Conservation (phyloP, 2,797 vertebrate genomes). For the Leuciscus waleckii region DNA sequence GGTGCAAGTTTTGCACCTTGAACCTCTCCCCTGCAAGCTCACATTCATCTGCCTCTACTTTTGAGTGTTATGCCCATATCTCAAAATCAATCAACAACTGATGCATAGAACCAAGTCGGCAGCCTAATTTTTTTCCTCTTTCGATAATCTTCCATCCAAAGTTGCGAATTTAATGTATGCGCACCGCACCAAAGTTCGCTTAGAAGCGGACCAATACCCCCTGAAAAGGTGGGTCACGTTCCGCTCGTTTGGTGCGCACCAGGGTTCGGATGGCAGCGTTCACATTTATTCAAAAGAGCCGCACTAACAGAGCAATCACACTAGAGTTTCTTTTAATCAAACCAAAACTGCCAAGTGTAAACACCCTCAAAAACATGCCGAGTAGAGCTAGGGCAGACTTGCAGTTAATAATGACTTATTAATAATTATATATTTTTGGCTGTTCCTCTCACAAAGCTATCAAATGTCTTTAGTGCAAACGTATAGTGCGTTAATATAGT, state of each 20-base stretch:
- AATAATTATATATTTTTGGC: background rate
- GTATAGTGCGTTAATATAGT: background rate
- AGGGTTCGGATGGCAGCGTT: background rate
- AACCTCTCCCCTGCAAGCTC: too few relatives aligned
- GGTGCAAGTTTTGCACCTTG: too few relatives aligned
- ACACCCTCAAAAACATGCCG: background rate
- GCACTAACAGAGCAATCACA: background rate
- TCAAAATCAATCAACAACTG: too few relatives aligned
- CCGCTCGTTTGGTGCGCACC: background rate
- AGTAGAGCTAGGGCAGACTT: background rate
- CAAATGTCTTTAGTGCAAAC: background rate
- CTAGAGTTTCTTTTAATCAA: background rate
- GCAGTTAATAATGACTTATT: background rate
- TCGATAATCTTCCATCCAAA: too few relatives aligned
- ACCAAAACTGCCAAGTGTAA: background rate
- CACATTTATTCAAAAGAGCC: background rate
- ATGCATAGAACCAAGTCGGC: too few relatives aligned
- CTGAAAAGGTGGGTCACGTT: background rate
- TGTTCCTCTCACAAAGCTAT: background rate
- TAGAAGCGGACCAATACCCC: background rate
- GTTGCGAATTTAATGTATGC: too few relatives aligned
- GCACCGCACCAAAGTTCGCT: background rate
- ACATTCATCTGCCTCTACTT: too few relatives aligned
- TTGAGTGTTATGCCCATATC: too few relatives aligned
- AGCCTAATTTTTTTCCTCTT: too few relatives aligned